A percentile compares a stretch with the other conserved stretches of the same genome.
phyloP scores from a whole-genome alignment of 2,113 vertebrate genomes.

The Tenebrosternarchus preto region DNA sequence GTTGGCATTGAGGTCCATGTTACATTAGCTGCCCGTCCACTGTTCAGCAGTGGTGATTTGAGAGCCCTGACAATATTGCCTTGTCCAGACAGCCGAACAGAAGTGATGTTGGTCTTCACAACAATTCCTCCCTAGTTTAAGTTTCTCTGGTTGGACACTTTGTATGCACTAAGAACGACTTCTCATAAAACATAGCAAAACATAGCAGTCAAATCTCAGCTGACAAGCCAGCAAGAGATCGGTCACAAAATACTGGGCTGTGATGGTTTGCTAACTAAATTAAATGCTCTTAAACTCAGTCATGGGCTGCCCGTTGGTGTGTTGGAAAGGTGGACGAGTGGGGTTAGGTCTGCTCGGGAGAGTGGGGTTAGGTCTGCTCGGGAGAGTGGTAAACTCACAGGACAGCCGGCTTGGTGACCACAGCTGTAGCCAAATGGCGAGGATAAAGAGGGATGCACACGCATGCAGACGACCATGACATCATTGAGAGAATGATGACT shows the following conservation, averaged over 20 bases:
- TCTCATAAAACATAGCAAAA: conserved; percentile 1
- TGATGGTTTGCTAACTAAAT: not conserved
- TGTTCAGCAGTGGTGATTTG: not conserved
- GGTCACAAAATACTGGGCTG: not conserved
- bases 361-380: not conserved
- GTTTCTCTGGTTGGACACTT: not conserved
- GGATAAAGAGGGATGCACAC: not conserved
- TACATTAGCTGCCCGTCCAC: not conserved
- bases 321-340: conserved; percentile 7
- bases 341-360: no score
- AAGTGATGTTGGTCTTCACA: conserved; percentile 1
- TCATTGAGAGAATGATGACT: conserved; percentile 30
- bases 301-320: not conserved
- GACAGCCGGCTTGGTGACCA: conserved; percentile 23
- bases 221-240: not conserved
- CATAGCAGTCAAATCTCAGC: not conserved
- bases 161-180: not conserved
- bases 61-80: not conserved
- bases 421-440: not conserved
- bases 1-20: not conserved
- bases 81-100: no score
- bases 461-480: conserved; percentile 31
- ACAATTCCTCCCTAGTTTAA: not conserved
- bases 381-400: conserved; percentile 40
- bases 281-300: no score